Evolutionary conservation across 2,888 invertebrate species (phyloP), one percentile per base, ranked within the genome.

Genomic region (Xanthia togata): DNA sequence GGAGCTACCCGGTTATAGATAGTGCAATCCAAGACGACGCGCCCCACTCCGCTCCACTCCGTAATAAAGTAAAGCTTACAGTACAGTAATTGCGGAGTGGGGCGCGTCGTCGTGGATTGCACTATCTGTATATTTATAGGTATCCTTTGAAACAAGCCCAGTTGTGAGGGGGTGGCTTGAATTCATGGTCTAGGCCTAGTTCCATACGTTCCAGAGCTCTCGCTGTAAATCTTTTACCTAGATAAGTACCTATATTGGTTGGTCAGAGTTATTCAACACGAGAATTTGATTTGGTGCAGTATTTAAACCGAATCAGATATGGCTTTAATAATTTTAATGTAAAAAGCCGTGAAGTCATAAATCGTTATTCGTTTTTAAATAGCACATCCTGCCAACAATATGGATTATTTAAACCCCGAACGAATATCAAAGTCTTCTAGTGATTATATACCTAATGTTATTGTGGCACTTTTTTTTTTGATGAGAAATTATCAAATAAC

Each of bases 301-400:
- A 31, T 64, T 81, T 50, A 47, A 59, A 60, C 20, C 23, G 31
- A 20, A 71, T 81, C 73, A 57, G 53, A 23, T 38, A 84, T 70
- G 65, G 80, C 47, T 72, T 44, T n/a, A 44, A n/a, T 73, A 11
- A n/a, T 62, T 62, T 67, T 69, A 63, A 60, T 78, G 70, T 67
- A 31, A 70, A 70, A 57, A 63, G 17, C 57, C 79, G 55, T 83
- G 71, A 79, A 83, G 83, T 47, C 47, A 50, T 83, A 68, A 82
- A 82, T 38, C 38, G 20, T n/a, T 76, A 62, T 17, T 38, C 5
- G 14, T 77, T 59, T 76, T 72, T 44, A 44, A 44, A 70, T 44
- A 50, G 31, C 79, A 20, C n/a, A 57, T 41, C 20, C 41, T 59
- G 23, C 26, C 59, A 35, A 79, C 35, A 17, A 31, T 31, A 35